phyloP scores from a whole-genome alignment of 2,888 invertebrate genomes.

The Metellina segmentata region DNA sequence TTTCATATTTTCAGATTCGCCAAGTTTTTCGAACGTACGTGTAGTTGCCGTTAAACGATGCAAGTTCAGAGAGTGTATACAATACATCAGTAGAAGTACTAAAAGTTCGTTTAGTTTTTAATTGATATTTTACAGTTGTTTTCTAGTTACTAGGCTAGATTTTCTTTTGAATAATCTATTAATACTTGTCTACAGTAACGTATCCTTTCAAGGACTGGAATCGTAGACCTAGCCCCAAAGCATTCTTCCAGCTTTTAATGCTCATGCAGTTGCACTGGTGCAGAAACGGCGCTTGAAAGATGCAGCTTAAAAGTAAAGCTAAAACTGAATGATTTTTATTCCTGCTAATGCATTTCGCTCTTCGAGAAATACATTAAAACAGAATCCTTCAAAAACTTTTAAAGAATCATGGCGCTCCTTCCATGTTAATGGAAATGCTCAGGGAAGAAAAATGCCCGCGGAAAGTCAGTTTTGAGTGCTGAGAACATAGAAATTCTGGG shows the following conservation, averaged over 20 bases:
- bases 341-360: conserved; percentile 30
- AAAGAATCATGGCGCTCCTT: conserved; percentile 28
- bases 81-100: no score
- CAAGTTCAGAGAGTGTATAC: no score
- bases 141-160: no score
- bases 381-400: conserved; percentile 27
- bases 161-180: no score
- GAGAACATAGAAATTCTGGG: neutral
- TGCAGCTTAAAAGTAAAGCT: neutral
- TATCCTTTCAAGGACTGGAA: no score
- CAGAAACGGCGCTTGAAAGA: neutral
- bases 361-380: conserved; percentile 21
- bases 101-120: no score
- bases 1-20: no score
- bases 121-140: no score
- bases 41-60: no score
- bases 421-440: conserved; percentile 41
- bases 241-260: neutral
- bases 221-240: neutral
- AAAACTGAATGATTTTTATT: neutral
- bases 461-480: neutral
- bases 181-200: no score
- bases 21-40: no score
- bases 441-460: conserved; percentile 16
- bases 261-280: neutral